Base-by-base conservation (phyloP, 2,888 invertebrate genomes). In the Keiferia lycopersicella region DNA sequence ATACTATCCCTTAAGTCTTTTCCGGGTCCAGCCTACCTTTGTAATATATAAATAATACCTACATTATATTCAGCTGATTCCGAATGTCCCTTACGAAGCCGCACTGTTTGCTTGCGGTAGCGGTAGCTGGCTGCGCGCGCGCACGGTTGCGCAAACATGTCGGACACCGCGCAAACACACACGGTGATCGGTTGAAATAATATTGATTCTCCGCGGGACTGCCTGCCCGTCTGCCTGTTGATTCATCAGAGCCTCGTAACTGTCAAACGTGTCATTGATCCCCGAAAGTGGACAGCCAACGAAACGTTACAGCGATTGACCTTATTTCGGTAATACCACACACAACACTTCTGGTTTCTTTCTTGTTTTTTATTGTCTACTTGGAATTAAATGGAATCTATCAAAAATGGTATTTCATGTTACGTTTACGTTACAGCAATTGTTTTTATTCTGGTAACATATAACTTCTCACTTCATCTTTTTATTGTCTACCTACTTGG, bases 151-250 rank as follows among this genome's bases (percentile, higher is more conserved):
- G 88, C 81, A 83, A 85, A 84, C 82, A 83, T 82, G 83, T 85
- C 77, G 71, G 74, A 84, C 84, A 83, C 76, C 69, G 67, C 80
- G 79, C 87, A 88, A 87, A 90, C 86, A 87, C 76, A 75, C 78
- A 62, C 60, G 77, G 79, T 90, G 88, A 90, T 91, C 91, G 83
- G 82, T 87, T 84, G 83, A 86, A 87, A 91, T 84, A 91, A 91
- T 91, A 90, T 89, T 91, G 88, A 81, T 86, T 84, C 80, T 78
- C 83, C 76, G 80, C 73, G 73, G 75, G 73, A 74, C 76, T 41
- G n/a, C 45, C 41, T 12, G 41, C 50, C 72, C 73, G 74, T 72
- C 76, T 30, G 22, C 39, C 69, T 70, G 71, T 71, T 68, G 67
- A 67, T 67, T 68, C 70, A 70, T 72, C 71, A 68, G 69, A 73